Evolutionary conservation across 2,888 invertebrate species (phyloP).

Genomic region (Digitonthophagus gazella): DNA sequence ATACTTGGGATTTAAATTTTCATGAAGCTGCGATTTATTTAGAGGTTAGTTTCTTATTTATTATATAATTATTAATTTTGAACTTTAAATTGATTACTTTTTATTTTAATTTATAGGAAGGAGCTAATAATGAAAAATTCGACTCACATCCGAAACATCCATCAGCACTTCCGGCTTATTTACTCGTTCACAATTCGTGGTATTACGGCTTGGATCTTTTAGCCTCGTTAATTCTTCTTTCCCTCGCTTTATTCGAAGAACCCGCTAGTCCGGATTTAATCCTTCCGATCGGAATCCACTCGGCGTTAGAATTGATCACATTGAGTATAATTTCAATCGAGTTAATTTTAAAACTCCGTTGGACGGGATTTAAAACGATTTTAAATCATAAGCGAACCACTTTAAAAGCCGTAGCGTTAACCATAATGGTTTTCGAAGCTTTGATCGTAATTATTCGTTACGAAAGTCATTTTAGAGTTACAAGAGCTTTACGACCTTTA

Average conservation of each 20-base stretch:
- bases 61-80: not conserved
- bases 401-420: constrained; percentile 75
- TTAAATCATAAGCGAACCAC: constrained; percentile 81
- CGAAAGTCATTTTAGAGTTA: constrained; percentile 81
- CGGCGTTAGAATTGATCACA: constrained; percentile 75
- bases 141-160: constrained; percentile 82
- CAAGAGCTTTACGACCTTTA: constrained; percentile 83
- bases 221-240: constrained; percentile 71
- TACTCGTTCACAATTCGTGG: constrained; percentile 84
- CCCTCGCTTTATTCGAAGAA: constrained; percentile 76
- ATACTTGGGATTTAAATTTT: constrained; percentile 86
- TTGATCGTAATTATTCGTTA: constrained; percentile 76
- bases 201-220: constrained; percentile 79
- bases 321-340: constrained; percentile 75
- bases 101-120: constrained; percentile 64
- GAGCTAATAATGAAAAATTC: constrained; percentile 87
- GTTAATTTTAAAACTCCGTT: constrained; percentile 74
- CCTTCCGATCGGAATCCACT: constrained; percentile 77
- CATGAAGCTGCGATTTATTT: constrained; percentile 87
- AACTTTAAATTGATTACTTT: not conserved
- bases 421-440: constrained; percentile 81
- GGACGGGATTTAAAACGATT: constrained; percentile 84
- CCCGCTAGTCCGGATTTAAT: constrained; percentile 72
- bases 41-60: constrained; percentile 56
- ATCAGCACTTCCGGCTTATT: constrained; percentile 80